A percentile compares a stretch with the other conserved stretches of the same genome.
Evolutionary conservation across 2,797 vertebrate species (phyloP).

Genomic region (Hozukius guyotensis): DNA sequence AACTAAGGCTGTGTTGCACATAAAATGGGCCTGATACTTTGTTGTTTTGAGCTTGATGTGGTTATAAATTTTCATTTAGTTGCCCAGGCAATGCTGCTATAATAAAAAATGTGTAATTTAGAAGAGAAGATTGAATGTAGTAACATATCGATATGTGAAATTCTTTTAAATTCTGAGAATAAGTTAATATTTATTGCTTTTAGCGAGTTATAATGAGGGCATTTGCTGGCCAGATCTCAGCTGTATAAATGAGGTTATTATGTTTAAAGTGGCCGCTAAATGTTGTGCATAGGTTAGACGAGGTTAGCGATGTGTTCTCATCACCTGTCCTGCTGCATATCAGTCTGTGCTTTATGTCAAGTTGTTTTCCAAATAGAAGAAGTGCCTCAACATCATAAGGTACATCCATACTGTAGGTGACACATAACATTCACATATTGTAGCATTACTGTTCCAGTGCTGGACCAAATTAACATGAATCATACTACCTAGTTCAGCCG

Average conservation of each 20-base stretch:
- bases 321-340: conserved; percentile 16
- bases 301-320: background rate
- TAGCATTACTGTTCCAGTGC: conserved; percentile 39
- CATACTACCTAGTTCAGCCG: conserved; percentile 11
- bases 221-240: background rate
- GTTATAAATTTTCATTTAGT: conserved; percentile 46
- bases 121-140: conserved; percentile 57
- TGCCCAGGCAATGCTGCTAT: conserved; percentile 77
- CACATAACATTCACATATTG: conserved; percentile 27
- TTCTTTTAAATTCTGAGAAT: conserved; percentile 45
- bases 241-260: conserved; percentile 1
- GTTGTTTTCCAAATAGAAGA: conserved; percentile 42
- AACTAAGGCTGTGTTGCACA: conserved; percentile 49
- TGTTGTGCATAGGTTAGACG: background rate
- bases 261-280: conserved; percentile 17
- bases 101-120: conserved; percentile 53
- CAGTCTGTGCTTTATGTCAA: conserved; percentile 11
- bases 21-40: conserved; percentile 25
- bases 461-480: conserved; percentile 55
- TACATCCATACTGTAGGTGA: conserved; percentile 34
- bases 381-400: conserved; percentile 69
- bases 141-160: conserved; percentile 38
- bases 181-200: conserved; percentile 76
- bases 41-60: conserved; percentile 25
- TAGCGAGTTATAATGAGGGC: conserved; percentile 22